A percentile compares a stretch with the other conserved stretches of the same genome.
Evolutionary conservation across 1,140 invertebrate species (phyloP).

Genomic region (Oppia nitens): DNA sequence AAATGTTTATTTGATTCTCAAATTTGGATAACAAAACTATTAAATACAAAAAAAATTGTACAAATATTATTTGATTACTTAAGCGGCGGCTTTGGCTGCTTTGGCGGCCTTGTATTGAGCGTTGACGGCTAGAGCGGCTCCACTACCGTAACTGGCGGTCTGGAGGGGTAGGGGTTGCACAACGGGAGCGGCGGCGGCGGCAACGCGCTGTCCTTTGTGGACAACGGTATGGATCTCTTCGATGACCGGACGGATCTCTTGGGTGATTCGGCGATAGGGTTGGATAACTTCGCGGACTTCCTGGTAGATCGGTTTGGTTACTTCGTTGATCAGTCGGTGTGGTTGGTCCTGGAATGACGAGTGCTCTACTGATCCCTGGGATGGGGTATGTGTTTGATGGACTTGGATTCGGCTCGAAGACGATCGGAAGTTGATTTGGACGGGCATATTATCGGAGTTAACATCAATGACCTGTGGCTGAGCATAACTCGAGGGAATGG

Average conservation of each 20-base stretch:
- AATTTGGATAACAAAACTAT: too few species aligned
- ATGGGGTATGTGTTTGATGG: conserved; percentile 12
- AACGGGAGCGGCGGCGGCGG: too few species aligned
- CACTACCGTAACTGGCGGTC: too few species aligned
- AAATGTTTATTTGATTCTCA: too few species aligned
- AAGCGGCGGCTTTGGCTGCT: too few species aligned
- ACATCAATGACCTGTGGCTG: conserved; percentile 10
- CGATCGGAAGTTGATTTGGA: not conserved
- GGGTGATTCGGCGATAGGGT: not conserved
- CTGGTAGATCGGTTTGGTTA: conserved; percentile 3
- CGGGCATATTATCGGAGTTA: conserved; percentile 1
- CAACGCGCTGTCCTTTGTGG: not conserved
- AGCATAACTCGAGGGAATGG: not conserved
- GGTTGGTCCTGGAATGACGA: not conserved
- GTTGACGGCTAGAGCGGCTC: too few species aligned
- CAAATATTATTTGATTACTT: too few species aligned
- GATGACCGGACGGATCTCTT: not conserved
- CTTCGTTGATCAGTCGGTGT: not conserved
- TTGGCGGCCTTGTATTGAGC: too few species aligned
- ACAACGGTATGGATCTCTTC: conserved; percentile 2
- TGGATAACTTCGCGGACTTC: conserved; percentile 3
- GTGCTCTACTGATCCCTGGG: not conserved
- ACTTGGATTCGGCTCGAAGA: conserved; percentile 4
- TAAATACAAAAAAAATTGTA: too few species aligned
- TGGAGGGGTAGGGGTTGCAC: too few species aligned